A percentile compares a stretch with the other conserved stretches of the same genome.
These are phyloP conservation scores for Vireo altiloquus DNA, from an alignment of 2,113 vertebrate genomes.

Conservation along the genomic window DNA sequence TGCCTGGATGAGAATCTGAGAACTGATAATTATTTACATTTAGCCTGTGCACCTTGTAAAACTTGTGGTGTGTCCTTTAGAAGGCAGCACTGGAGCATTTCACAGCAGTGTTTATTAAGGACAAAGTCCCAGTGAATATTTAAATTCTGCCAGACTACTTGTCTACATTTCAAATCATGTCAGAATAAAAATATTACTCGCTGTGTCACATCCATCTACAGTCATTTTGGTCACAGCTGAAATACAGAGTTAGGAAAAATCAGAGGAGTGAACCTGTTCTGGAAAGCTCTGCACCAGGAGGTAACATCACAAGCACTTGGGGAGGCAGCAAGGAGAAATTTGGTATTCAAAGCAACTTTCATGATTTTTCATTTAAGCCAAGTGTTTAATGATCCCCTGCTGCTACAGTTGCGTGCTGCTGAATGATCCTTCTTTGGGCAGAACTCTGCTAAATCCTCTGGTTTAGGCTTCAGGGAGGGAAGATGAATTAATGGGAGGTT, in stretches of 20 bases:
- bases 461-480: not conserved
- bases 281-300: not conserved
- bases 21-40: slow-evolving; percentile 44
- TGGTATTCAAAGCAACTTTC: slow-evolving; percentile 1
- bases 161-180: not conserved
- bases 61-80: not conserved
- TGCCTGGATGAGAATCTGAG: not conserved
- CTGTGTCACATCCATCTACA: not conserved
- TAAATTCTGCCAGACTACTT: not conserved
- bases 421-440: not conserved
- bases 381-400: not conserved
- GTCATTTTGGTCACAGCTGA: not conserved
- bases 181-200: not conserved
- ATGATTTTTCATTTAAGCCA: not conserved
- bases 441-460: not conserved
- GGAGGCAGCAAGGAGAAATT: not conserved
- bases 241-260: not conserved
- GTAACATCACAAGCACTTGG: not conserved
- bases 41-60: not conserved
- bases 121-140: not conserved
- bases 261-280: not conserved
- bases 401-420: not conserved
- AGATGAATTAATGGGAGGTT: not conserved
- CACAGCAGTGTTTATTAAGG: not conserved
- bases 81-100: not conserved